phyloP scores from a whole-genome alignment of 2,888 invertebrate species.

The Tipula vernalis region DNA sequence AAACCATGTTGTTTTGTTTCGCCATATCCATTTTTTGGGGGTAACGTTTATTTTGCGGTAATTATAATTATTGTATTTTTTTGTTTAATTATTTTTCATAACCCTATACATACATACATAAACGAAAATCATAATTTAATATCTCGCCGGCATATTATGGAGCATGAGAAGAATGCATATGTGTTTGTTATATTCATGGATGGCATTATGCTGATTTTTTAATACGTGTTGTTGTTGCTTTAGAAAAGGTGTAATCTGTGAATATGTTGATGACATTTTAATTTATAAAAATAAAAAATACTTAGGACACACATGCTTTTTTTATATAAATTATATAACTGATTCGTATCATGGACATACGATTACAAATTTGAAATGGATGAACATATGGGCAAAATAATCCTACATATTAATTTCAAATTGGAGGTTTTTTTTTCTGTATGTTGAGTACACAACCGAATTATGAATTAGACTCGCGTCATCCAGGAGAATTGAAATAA shows the following conservation, averaged over 20 bases:
- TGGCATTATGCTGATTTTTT: background rate
- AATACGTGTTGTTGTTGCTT: background rate
- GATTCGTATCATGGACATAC: background rate
- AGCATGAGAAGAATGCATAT: background rate
- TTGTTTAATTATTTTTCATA: too few species aligned
- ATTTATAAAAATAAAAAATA: background rate
- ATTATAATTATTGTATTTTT: background rate
- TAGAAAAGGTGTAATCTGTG: background rate
- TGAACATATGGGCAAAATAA: background rate
- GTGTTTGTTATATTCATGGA: background rate
- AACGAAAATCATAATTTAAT: background rate
- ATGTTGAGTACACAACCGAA: background rate
- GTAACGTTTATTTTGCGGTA: background rate
- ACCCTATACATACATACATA: too few species aligned
- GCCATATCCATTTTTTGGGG: background rate
- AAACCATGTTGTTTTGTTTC: background rate
- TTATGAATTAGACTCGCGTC: background rate
- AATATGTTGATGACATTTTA: background rate
- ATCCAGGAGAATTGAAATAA: background rate
- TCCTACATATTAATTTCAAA: background rate
- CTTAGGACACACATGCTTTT: background rate
- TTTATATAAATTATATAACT: background rate
- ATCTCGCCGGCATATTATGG: background rate
- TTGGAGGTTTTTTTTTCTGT: background rate
- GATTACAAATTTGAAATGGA: background rate